Conservation (phyloP, 1,140 invertebrate species). For the Eubasilissa regina region DNA sequence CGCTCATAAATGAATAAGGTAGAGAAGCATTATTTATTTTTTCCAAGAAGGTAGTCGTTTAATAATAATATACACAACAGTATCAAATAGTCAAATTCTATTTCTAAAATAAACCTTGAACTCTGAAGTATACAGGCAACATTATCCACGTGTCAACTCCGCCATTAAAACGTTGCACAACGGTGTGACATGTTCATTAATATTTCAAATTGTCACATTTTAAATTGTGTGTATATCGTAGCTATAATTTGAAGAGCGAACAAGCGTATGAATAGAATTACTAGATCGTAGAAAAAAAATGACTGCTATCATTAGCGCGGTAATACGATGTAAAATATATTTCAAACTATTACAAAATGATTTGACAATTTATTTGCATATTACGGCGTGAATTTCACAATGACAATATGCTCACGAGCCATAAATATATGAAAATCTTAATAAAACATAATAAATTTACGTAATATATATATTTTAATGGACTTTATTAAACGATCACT, state of each 20-base stretch:
- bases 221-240: background rate
- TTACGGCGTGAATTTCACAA: background rate
- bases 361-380: constrained; percentile 11
- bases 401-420: background rate
- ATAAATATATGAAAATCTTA: too few relatives aligned
- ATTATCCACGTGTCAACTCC: background rate
- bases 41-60: background rate
- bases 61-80: background rate
- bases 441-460: too few relatives aligned
- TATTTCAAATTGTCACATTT: too few relatives aligned
- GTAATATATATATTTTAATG: too few relatives aligned
- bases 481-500: too few relatives aligned
- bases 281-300: background rate
- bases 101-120: background rate
- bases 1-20: too few relatives aligned
- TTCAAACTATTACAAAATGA: constrained; percentile 2
- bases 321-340: constrained; percentile 2
- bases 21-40: background rate
- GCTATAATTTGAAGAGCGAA: background rate
- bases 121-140: constrained; percentile 5
- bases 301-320: background rate
- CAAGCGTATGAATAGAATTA: background rate
- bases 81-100: too few relatives aligned
- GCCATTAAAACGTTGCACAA: background rate
- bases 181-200: too few relatives aligned